Conservation (phyloP, 2,797 vertebrate genomes). For the Rhabdophis nuchalis region DNA sequence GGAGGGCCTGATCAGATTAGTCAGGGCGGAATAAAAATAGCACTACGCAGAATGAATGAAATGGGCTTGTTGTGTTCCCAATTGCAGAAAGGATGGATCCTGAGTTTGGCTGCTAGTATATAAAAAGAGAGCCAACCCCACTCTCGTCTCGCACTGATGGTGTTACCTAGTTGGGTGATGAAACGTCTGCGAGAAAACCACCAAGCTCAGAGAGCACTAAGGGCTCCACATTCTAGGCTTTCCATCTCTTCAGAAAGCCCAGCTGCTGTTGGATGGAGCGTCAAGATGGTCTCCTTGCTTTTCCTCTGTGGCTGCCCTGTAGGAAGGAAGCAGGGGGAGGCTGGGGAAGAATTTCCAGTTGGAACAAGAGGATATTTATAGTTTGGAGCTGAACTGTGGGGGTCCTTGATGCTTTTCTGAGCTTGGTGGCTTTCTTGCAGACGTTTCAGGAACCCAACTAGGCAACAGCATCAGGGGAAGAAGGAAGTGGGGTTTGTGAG, state of each 20-base stretch:
- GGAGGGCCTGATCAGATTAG: conserved; percentile 60
- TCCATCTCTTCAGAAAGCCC: background rate
- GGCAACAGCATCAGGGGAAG: too few relatives aligned
- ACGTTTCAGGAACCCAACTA: too few relatives aligned
- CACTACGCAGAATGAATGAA: conserved; percentile 47
- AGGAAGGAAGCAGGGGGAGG: background rate
- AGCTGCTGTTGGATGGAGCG: background rate
- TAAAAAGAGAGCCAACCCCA: background rate
- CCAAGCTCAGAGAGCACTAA: background rate
- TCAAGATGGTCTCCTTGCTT: too few relatives aligned
- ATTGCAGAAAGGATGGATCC: conserved; percentile 36
- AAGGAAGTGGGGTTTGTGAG: too few relatives aligned
- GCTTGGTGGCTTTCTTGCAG: too few relatives aligned
- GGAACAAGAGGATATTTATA: too few relatives aligned
- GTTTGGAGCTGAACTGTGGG: too few relatives aligned
- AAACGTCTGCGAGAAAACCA: background rate
- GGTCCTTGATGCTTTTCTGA: too few relatives aligned
- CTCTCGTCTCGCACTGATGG: background rate
- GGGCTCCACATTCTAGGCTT: too few relatives aligned
- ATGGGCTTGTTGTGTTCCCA: conserved; percentile 46
- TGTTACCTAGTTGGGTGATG: background rate
- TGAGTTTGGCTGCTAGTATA: background rate
- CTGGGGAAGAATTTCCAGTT: background rate
- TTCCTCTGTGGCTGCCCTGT: background rate
- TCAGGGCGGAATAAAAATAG: conserved; percentile 49